Conservation (phyloP, 2,797 vertebrate species). For the Rhinogobio ventralis region DNA sequence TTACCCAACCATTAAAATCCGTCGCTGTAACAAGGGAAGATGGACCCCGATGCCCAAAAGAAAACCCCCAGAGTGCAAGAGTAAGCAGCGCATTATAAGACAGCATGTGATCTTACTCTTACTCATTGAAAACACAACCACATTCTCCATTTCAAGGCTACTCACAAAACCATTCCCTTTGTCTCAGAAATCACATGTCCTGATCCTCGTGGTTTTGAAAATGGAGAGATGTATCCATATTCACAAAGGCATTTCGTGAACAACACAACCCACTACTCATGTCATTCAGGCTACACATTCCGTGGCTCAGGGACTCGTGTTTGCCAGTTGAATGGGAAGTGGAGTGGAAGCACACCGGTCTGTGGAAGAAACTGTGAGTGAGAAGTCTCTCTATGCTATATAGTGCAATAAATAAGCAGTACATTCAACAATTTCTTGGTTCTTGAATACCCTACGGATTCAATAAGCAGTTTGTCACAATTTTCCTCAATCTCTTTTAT, state of each 20-base stretch:
- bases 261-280: constrained; percentile 67
- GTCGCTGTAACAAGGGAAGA: constrained; percentile 27
- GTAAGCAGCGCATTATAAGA: constrained; percentile 41
- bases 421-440: background rate
- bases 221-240: constrained; percentile 67
- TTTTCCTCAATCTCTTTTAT: background rate
- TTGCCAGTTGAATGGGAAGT: constrained; percentile 75
- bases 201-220: constrained; percentile 67
- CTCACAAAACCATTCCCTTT: background rate
- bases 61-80: constrained; percentile 37
- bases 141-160: background rate
- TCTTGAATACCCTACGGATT: background rate
- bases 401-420: background rate
- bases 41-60: constrained; percentile 37
- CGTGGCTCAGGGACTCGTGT: constrained; percentile 70
- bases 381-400: background rate
- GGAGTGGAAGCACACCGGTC: constrained; percentile 71
- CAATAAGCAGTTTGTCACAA: background rate
- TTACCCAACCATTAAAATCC: constrained; percentile 49
- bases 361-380: constrained; percentile 75
- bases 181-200: constrained; percentile 69
- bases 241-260: constrained; percentile 64
- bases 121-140: background rate
- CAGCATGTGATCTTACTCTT: background rate
- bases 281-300: constrained; percentile 70